A percentile compares a stretch with the other conserved stretches of the same genome.
phyloP scores from a whole-genome alignment of 2,113 vertebrate species.

The Hippocampus abdominalis region DNA sequence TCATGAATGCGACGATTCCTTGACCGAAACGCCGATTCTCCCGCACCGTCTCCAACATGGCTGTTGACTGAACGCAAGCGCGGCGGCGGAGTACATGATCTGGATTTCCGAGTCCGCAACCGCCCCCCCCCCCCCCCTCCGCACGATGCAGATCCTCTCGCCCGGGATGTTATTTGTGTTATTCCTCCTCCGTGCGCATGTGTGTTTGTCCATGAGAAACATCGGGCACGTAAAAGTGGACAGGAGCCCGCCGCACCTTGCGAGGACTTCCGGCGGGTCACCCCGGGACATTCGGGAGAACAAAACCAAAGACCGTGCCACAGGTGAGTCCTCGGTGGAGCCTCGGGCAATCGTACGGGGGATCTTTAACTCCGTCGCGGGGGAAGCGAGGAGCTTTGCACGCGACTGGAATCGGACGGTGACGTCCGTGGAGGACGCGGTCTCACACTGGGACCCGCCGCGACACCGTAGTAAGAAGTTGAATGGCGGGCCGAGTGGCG shows the following conservation, averaged over 20 bases:
- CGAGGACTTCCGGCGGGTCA: conserved; percentile 41
- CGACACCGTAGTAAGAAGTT: conserved; percentile 66
- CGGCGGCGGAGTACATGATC: conserved; percentile 30
- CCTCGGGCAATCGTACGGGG: conserved; percentile 30
- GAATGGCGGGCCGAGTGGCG: conserved; percentile 53
- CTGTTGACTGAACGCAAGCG: conserved; percentile 54
- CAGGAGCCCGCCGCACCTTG: conserved; percentile 20
- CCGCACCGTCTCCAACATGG: conserved; percentile 40
- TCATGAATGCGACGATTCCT: conserved; percentile 3
- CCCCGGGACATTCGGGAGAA: conserved; percentile 43
- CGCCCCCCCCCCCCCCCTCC: too few relatives aligned
- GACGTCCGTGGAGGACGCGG: conserved; percentile 47
- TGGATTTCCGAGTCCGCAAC: conserved; percentile 30
- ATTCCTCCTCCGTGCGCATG: conserved; percentile 47
- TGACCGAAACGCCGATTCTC: not conserved
- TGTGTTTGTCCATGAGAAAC: conserved; percentile 45
- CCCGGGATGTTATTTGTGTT: conserved; percentile 55
- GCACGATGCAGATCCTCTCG: conserved; percentile 64
- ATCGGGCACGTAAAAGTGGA: conserved; percentile 46
- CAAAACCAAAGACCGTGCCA: conserved; percentile 55
- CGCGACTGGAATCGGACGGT: conserved; percentile 51
- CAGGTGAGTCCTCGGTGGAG: conserved; percentile 62
- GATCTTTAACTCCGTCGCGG: conserved; percentile 40
- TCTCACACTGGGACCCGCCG: conserved; percentile 52
- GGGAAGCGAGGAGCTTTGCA: conserved; percentile 36